Evolutionary conservation across 2,888 invertebrate species (phyloP).

Genomic region (Endomychus coccineus): DNA sequence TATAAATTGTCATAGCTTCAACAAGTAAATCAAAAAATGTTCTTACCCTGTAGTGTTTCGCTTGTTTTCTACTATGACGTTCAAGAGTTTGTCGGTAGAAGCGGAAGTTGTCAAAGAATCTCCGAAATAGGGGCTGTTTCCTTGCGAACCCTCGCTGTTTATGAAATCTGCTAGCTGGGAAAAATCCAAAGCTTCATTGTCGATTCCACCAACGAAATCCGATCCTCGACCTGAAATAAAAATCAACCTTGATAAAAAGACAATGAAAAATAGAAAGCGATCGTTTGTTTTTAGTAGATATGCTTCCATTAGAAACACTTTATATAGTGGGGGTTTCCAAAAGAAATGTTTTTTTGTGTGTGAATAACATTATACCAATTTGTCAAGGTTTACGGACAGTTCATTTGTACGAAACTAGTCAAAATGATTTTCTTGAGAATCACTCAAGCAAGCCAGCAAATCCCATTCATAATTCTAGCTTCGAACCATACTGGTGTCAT

Average conservation of each 20-base stretch:
- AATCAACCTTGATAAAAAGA: slow-evolving; percentile 6
- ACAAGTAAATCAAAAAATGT: too few species aligned
- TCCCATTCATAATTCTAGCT: too few species aligned
- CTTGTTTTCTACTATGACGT: slow-evolving; percentile 43
- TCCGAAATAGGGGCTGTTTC: slow-evolving; percentile 44
- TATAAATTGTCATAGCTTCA: too few species aligned
- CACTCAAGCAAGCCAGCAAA: too few species aligned
- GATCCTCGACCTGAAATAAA: slow-evolving; percentile 60
- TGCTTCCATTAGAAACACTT: background rate
- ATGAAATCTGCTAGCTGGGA: slow-evolving; percentile 82
- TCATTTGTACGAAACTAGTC: too few species aligned
- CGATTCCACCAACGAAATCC: slow-evolving; percentile 78
- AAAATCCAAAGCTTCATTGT: slow-evolving; percentile 75
- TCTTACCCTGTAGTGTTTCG: slow-evolving; percentile 37
- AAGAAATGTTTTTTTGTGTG: too few species aligned
- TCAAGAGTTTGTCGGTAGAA: slow-evolving; percentile 33
- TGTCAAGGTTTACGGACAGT: too few species aligned
- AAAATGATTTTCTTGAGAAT: too few species aligned
- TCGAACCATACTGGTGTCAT: too few species aligned
- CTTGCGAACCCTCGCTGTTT: slow-evolving; percentile 55
- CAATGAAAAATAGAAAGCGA: background rate
- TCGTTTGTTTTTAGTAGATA: background rate
- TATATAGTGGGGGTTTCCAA: background rate
- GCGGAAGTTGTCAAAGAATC: slow-evolving; percentile 36
- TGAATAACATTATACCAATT: too few species aligned